A percentile compares a stretch with the other conserved stretches of the same genome.
These are phyloP conservation scores for Drosophila falleni DNA, from an alignment of 2,888 invertebrate genomes.

Conservation along the genomic window DNA sequence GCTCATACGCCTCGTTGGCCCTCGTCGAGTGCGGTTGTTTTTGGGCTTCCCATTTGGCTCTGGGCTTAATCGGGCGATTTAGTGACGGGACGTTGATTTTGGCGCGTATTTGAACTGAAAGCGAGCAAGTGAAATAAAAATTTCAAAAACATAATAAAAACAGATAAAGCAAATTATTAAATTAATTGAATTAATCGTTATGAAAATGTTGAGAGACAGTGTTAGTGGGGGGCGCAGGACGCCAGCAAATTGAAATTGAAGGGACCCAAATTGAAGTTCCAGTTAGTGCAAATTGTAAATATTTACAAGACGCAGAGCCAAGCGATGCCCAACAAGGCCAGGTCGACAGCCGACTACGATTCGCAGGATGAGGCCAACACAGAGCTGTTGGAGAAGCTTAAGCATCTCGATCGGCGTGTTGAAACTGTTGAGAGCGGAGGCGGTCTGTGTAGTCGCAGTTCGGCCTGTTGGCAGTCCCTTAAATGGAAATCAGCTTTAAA, in stretches of 20 bases:
- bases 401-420: conserved; percentile 84
- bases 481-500: conserved; percentile 89
- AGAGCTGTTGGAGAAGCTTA: conserved; percentile 84
- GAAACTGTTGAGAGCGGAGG: conserved; percentile 71
- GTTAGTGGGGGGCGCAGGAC: conserved; percentile 35
- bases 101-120: conserved; percentile 53
- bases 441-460: conserved; percentile 85
- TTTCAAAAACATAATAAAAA: neutral
- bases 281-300: conserved; percentile 14
- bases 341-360: conserved; percentile 77
- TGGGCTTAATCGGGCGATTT: conserved; percentile 24
- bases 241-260: conserved; percentile 51
- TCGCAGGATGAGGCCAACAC: conserved; percentile 84
- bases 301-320: conserved; percentile 7
- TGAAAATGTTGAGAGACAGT: conserved; percentile 32
- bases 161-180: conserved; percentile 1
- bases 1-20: conserved; percentile 81
- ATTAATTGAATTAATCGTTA: neutral
- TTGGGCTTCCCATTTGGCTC: conserved; percentile 25
- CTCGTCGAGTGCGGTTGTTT: conserved; percentile 73
- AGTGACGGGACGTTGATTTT: conserved; percentile 29
- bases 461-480: conserved; percentile 85
- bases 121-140: neutral
- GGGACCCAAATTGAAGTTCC: neutral
- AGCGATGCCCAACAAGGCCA: conserved; percentile 51